Evolutionary conservation across 2,113 vertebrate genomes (phyloP).

Genomic region (Platichthys stellatus): DNA sequence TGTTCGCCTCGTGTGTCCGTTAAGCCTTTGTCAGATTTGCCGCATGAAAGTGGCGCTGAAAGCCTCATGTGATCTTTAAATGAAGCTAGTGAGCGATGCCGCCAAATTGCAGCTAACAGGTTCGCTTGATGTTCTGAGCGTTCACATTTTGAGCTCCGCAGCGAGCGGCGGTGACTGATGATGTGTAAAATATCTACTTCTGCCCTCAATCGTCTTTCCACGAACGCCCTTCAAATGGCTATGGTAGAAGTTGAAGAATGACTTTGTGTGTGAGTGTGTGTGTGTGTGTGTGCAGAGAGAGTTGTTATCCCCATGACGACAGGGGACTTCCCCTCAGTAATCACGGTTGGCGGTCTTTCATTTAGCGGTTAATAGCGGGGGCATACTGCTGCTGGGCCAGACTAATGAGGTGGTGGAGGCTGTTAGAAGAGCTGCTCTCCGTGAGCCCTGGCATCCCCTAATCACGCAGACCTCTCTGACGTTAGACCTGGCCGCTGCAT

Average conservation of each 20-base stretch:
- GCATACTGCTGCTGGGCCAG: conserved; percentile 65
- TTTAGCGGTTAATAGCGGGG: conserved; percentile 72
- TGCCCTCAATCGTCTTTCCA: conserved; percentile 50
- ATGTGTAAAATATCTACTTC: conserved; percentile 64
- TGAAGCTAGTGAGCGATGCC: conserved; percentile 15
- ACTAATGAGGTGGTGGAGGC: conserved; percentile 74
- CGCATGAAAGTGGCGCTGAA: conserved; percentile 18
- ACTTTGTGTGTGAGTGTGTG: conserved; percentile 1
- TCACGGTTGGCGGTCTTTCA: conserved; percentile 72
- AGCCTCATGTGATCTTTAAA: conserved; percentile 50
- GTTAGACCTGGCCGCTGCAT: conserved; percentile 31
- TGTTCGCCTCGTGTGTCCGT: conserved; percentile 21
- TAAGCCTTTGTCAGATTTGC: conserved; percentile 23
- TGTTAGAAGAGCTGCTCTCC: conserved; percentile 61
- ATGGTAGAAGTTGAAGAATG: conserved; percentile 30
- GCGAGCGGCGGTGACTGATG: conserved; percentile 33
- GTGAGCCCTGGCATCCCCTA: conserved; percentile 48
- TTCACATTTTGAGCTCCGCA: conserved; percentile 15
- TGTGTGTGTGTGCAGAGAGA: neutral
- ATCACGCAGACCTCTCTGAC: conserved; percentile 67
- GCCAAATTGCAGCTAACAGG: conserved; percentile 22
- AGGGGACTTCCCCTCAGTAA: conserved; percentile 71
- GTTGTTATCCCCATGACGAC: conserved; percentile 68
- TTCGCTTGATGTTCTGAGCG: conserved; percentile 27
- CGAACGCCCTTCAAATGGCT: conserved; percentile 50